Base-by-base conservation (phyloP, 2,888 invertebrate genomes). In the Caenorhabditis imperialis region DNA sequence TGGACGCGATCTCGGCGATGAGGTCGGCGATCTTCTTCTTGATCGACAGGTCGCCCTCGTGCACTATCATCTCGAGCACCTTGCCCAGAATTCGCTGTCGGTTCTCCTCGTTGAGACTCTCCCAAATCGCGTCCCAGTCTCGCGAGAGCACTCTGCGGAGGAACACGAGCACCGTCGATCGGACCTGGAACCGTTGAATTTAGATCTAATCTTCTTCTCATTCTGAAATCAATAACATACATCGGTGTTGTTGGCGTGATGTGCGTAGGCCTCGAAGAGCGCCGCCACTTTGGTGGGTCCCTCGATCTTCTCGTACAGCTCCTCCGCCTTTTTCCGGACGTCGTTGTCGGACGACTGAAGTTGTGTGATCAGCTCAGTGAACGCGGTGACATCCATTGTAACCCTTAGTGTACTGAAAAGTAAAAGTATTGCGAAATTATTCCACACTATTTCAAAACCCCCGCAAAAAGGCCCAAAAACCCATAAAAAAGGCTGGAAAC, bases 141-240 rank as follows among this genome's bases (percentile, higher is more conserved):
- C 93, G 92, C 51, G 94, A 93, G 88, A 90, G 88, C 16, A 98
- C 90, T 70, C 98, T 92, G 45, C 99, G 93, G 81, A 99, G 90
- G 77, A 99, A 91, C 35, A 99, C 96, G 4, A 97, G 94, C n/a
- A 96, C 94, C 91, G 97, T 93, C 83, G 94, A 93, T 35, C 96
- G 92, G 55, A 93, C 92, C 90, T 91, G 74, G 10, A 62, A n/a
- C n/a, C n/a, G n/a, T n/a, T n/a, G n/a, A n/a, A n/a, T n/a, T n/a
- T n/a, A n/a, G n/a, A n/a, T n/a, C n/a, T n/a, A n/a, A n/a, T n/a
- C n/a, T n/a, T n/a, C n/a, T n/a, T n/a, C n/a, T n/a, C n/a, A n/a
- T n/a, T n/a, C 30, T 30, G 7, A 30, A 30, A 30, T 30, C 18
- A 63, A 27, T 10, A 50, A 51, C 67, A 47, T 55, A 82, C 84